These are phyloP conservation scores for Mohoua ochrocephala DNA, from an alignment of 2,113 vertebrate genomes.

Conservation along the genomic window DNA sequence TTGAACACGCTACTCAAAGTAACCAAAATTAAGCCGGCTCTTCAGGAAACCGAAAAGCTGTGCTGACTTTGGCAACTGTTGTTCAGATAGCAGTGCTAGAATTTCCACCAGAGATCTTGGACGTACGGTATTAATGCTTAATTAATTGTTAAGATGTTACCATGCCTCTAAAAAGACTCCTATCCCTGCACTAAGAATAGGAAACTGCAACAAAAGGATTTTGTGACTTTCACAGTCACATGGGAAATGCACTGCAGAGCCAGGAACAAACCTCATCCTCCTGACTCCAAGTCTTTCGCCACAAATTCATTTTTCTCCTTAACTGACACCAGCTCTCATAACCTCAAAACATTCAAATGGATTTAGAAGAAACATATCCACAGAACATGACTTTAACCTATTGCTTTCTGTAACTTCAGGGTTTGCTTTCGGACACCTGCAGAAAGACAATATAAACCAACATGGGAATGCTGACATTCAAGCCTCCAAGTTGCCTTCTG, in stretches of 20 bases:
- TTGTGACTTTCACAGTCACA: not conserved
- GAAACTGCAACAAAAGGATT: not conserved
- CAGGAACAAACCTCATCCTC: not conserved
- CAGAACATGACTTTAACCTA: not conserved
- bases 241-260: not conserved
- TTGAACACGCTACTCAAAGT: not conserved
- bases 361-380: not conserved
- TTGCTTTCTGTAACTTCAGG: not conserved
- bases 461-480: not conserved
- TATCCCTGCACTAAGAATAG: not conserved
- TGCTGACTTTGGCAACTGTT: not conserved
- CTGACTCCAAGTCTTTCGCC: not conserved
- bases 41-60: not conserved
- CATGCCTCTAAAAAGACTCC: not conserved
- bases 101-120: not conserved
- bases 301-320: not conserved
- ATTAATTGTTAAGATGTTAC: not conserved
- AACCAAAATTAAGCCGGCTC: not conserved
- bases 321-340: not conserved
- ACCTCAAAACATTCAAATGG: not conserved
- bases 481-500: not conserved
- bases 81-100: not conserved
- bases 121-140: not conserved
- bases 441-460: not conserved
- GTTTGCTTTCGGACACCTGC: not conserved